phyloP scores from a whole-genome alignment of 2,113 vertebrate genomes.

The Percopsis transmontana region DNA sequence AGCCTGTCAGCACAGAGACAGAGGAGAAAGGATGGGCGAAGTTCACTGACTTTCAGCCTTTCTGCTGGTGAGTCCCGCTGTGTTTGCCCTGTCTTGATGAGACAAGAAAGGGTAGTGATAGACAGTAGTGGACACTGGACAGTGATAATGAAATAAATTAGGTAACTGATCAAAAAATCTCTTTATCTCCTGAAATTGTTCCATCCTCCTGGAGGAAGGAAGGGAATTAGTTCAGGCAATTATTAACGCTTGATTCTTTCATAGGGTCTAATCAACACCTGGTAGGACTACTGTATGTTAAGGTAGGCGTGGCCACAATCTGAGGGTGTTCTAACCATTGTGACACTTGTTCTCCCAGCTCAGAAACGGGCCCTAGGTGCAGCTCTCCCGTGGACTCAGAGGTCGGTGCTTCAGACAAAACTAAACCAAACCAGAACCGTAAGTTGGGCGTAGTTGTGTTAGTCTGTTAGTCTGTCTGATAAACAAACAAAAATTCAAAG shows the following conservation, averaged over 20 bases:
- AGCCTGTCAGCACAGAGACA: slow-evolving; percentile 56
- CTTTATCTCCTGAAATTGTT: no score
- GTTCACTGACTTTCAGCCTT: slow-evolving; percentile 91
- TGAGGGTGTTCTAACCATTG: background rate
- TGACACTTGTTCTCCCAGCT: slow-evolving; percentile 73
- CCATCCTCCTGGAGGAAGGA: no score
- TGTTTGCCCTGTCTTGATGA: background rate
- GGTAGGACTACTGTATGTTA: no score
- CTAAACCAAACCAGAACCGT: slow-evolving; percentile 75
- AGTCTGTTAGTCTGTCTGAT: background rate
- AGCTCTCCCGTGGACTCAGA: slow-evolving; percentile 85
- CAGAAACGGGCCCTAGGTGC: slow-evolving; percentile 87
- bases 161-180: no score
- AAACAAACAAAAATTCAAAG: no score
- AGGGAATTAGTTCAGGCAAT: no score
- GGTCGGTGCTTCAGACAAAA: slow-evolving; percentile 45
- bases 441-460: slow-evolving; percentile 39
- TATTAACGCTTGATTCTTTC: no score
- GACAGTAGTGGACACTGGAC: no score
- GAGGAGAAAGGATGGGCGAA: slow-evolving; percentile 93
- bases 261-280: no score
- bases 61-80: slow-evolving; percentile 87
- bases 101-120: background rate
- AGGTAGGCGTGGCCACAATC: no score
- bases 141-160: no score